Base-by-base conservation (phyloP, 1,140 invertebrate genomes). In the Catajapyx aquilonaris region DNA sequence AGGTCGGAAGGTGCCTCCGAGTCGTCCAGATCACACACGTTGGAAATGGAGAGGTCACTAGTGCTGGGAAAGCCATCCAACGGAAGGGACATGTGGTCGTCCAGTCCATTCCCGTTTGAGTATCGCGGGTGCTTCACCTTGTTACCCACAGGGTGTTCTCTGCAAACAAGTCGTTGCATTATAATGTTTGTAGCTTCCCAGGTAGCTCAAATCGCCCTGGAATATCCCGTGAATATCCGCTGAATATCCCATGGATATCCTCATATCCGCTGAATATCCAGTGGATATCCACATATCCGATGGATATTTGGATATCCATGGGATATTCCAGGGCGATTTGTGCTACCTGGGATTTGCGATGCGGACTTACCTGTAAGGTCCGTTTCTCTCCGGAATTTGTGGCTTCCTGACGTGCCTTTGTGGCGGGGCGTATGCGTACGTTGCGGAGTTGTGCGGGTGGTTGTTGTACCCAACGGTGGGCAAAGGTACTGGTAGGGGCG, bases 11-110 rank as follows among this genome's bases (percentile, higher is more conserved):
- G 42, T n/a, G 44, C 41, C 37, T 84, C 80, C n/a, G 77, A 81
- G 58, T 88, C 85, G 58, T 88, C 84, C 50, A 90, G 86, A 64
- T 88, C 85, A 64, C 85, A 90, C 20, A 90, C 64, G 59, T 79
- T 74, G 17, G 44, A 73, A n/a, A n/a, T n/a, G 16, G 83, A 86
- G 35, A 86, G 64, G 55, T 86, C 81, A 57, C 81, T 87, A 51
- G 76, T 76, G 42, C 71, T 76, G 4, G 73, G 74, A 31, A 67
- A 74, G 31, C 64, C 65, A 35, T 64, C 65, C 35, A 67, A 65
- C 23, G 80, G 64, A 41, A 84, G 59, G 25, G 77, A 80, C 55
- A 77, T 70, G 39, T 73, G 63, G 55, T 83, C 79, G 49, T 76
- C 67, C 59, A 57, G 41, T 46, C 49, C n/a, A n/a, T n/a, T n/a